Evolutionary conservation across 2,113 vertebrate species (phyloP).

Genomic region (Oophaga pumilio): DNA sequence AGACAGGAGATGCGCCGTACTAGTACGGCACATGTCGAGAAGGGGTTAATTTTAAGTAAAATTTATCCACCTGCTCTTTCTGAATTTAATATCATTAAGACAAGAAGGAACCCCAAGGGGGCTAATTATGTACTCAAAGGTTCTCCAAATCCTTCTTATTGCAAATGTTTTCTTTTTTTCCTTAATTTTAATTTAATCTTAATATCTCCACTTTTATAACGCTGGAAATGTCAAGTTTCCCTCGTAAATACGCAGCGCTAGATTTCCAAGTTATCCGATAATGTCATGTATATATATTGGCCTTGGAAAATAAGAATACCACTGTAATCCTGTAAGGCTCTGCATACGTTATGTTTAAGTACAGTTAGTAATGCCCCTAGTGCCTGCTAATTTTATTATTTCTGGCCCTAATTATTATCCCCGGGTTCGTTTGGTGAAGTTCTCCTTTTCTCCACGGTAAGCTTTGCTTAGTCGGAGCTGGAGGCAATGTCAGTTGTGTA

Average conservation of each 20-base stretch:
- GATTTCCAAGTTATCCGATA: not conserved
- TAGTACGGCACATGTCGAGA: too few species aligned
- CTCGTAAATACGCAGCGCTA: not conserved
- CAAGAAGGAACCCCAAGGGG: not conserved
- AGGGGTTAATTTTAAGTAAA: too few species aligned
- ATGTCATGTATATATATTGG: constrained; percentile 18
- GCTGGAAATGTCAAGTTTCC: not conserved
- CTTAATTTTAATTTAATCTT: not conserved
- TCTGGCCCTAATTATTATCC: constrained; percentile 39
- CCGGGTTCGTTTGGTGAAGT: not conserved
- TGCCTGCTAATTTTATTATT: constrained; percentile 59
- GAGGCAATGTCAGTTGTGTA: constrained; percentile 62
- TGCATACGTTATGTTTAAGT: not conserved
- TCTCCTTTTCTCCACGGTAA: constrained; percentile 19
- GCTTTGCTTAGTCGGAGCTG: constrained; percentile 16
- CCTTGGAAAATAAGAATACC: not conserved
- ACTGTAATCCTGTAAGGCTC: not conserved
- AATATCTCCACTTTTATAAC: not conserved
- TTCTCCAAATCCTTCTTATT: not conserved
- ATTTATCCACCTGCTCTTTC: too few species aligned
- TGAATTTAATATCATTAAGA: too few species aligned
- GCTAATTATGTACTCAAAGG: not conserved
- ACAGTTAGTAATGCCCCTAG: constrained; percentile 64
- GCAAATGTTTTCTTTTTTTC: not conserved
- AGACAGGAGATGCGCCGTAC: too few species aligned